Evolutionary conservation across 1,140 invertebrate genomes (phyloP).

Genomic region (Trissolcus basalis): DNA sequence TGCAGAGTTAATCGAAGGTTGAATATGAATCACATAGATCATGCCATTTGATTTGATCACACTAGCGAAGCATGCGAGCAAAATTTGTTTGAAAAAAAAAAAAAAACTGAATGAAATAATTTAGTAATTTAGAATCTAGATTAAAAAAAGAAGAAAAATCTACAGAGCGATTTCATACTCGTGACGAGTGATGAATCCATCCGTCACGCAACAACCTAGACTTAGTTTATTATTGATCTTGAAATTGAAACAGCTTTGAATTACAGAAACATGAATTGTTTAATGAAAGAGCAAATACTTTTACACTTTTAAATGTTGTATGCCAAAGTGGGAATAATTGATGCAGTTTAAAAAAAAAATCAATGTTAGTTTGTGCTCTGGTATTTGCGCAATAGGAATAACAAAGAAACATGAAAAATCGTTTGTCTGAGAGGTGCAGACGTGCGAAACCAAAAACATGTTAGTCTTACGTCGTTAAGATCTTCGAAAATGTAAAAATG

Average conservation of each 20-base stretch:
- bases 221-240: slow-evolving; percentile 28
- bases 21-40: too few species aligned
- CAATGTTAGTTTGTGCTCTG: too few species aligned
- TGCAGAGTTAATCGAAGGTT: too few species aligned
- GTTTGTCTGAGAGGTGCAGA: background rate
- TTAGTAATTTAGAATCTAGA: too few species aligned
- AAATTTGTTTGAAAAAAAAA: too few species aligned
- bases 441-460: slow-evolving; percentile 43
- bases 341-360: background rate
- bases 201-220: slow-evolving; percentile 20
- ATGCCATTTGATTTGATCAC: too few species aligned
- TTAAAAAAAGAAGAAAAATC: background rate
- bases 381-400: too few species aligned
- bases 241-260: slow-evolving; percentile 18
- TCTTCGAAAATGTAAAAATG: slow-evolving; percentile 74
- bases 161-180: slow-evolving; percentile 6
- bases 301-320: background rate
- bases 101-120: too few species aligned
- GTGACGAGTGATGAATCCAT: slow-evolving; percentile 16
- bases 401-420: too few species aligned
- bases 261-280: slow-evolving; percentile 5
- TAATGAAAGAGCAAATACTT: too few species aligned
- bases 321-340: background rate
- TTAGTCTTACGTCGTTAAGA: slow-evolving; percentile 71
- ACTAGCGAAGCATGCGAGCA: too few species aligned